Evolutionary conservation across 1,140 invertebrate genomes (phyloP), one percentile per base, ranked within the genome.

Genomic region (Nasonia vitripennis): DNA sequence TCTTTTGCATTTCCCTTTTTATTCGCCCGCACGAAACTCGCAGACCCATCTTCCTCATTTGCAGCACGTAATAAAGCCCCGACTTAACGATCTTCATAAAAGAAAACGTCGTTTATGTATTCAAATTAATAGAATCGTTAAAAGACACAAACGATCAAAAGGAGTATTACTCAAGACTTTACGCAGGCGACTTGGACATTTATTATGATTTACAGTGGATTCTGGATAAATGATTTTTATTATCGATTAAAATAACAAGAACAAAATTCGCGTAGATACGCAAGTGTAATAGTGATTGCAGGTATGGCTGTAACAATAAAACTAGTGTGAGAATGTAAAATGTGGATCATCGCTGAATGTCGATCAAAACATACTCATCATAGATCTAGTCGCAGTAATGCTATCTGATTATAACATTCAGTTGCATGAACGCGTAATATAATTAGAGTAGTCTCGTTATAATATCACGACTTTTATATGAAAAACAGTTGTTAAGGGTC

Each of bases 341-440:
- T 34, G 70, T 73, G 70, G 70, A 34, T 34, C 70, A 37, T 3
- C 23, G 34, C 14, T 17, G 70, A 73, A 20, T 73, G 14, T 27
- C 27, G 34, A 73, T 73, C 10, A 73, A 73, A 73, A 71, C 6
- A 34, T 27, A 71, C 5, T 31, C 31, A 71, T 34, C 7, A 71
- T 27, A 27, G 10, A 70, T 17, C 2, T 17, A 37, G 20, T 70
- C 70, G 34, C 14, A 11, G 34, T 20, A 73, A 73, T 73, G 14
- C 14, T 73, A 31, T 73, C 31, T 73, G 70, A 73, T 73, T 73
- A 73, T 73, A 37, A 73, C 23, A 73, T 73, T 73, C 34, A 17
- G 17, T 73, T 37, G 70, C 27, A 31, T n/a, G 70, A n/a, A n/a
- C 27, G 70, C 34, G 20, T 73, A 14, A 31, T n/a, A 23, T 31